Percentiles rank a stretch among this genome's conserved stretches.
phyloP scores from a whole-genome alignment of 2,113 vertebrate species.

The Nothobranchius kuhntae region DNA sequence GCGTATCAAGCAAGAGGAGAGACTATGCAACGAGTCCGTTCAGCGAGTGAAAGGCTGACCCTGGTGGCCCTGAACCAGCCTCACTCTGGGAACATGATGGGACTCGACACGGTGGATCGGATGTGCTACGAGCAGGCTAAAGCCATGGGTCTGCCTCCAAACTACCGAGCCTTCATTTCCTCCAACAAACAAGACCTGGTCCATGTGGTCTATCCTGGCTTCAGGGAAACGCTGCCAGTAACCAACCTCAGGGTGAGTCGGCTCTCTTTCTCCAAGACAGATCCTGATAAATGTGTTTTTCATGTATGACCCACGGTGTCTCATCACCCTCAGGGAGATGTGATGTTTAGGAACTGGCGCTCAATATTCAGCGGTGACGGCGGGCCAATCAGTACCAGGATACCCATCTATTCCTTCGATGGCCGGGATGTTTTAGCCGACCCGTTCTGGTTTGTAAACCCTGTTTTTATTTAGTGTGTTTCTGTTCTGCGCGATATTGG shows the following conservation, averaged over 20 bases:
- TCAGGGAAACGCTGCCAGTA: conserved; percentile 84
- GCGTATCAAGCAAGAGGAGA: conserved; percentile 57
- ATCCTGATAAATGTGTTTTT: accelerated
- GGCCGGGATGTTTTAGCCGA: conserved; percentile 89
- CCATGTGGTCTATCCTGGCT: conserved; percentile 85
- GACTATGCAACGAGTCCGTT: conserved; percentile 50
- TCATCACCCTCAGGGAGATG: conserved; percentile 84
- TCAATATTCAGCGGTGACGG: conserved; percentile 86
- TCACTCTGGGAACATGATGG: conserved; percentile 84
- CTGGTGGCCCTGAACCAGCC: conserved; percentile 92
- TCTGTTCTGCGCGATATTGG: not conserved
- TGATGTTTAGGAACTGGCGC: conserved; percentile 90
- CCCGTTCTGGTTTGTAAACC: conserved; percentile 87
- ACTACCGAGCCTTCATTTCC: conserved; percentile 92
- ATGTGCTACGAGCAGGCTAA: conserved; percentile 93
- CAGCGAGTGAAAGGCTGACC: conserved; percentile 77
- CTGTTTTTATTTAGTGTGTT: not conserved
- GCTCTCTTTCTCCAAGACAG: not conserved
- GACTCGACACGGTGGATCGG: conserved; percentile 80
- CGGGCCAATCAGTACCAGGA: conserved; percentile 74
- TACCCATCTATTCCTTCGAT: conserved; percentile 97
- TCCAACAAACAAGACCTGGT: conserved; percentile 89
- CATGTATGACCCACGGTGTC: conserved; percentile 1
- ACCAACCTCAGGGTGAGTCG: conserved; percentile 91
- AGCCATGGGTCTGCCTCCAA: conserved; percentile 85